Evolutionary conservation across 2,888 invertebrate genomes (phyloP).

Genomic region (Phengaris alcon): DNA sequence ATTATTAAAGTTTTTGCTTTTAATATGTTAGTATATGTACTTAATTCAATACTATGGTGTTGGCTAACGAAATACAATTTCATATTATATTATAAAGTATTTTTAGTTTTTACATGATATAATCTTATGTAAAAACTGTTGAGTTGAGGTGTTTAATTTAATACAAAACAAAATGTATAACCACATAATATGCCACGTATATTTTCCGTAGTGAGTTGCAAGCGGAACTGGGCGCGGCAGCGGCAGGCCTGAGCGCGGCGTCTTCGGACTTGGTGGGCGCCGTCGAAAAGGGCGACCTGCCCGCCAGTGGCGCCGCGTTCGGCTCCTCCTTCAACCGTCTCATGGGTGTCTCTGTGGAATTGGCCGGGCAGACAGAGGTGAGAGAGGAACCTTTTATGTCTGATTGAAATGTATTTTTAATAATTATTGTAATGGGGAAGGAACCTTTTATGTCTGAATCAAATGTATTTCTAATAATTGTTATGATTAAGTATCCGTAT

Average conservation of each 20-base stretch:
- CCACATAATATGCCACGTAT: background rate
- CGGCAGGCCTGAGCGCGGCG: conserved; percentile 87
- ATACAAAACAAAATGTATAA: background rate
- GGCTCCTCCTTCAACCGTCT: conserved; percentile 88
- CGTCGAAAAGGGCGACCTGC: conserved; percentile 85
- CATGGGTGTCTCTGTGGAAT: conserved; percentile 88
- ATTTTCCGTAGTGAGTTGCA: conserved; percentile 83
- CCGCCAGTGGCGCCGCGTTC: conserved; percentile 87
- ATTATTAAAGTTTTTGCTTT: no score
- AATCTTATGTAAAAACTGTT: no score
- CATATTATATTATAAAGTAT: no score
- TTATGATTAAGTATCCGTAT: background rate
- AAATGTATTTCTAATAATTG: no score
- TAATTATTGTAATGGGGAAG: no score
- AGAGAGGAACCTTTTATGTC: background rate
- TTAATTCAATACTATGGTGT: no score
- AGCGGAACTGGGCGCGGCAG: conserved; percentile 90
- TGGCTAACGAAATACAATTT: no score
- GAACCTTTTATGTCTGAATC: background rate
- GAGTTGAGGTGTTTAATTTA: background rate
- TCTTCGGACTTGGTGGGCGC: conserved; percentile 90
- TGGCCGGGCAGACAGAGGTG: conserved; percentile 88
- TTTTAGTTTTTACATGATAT: no score
- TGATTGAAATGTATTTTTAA: no score
- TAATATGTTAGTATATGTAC: no score